Evolutionary conservation across 1,140 invertebrate genomes (phyloP), one percentile per base, ranked within the genome.

Genomic region (Zaprionus inermis): DNA sequence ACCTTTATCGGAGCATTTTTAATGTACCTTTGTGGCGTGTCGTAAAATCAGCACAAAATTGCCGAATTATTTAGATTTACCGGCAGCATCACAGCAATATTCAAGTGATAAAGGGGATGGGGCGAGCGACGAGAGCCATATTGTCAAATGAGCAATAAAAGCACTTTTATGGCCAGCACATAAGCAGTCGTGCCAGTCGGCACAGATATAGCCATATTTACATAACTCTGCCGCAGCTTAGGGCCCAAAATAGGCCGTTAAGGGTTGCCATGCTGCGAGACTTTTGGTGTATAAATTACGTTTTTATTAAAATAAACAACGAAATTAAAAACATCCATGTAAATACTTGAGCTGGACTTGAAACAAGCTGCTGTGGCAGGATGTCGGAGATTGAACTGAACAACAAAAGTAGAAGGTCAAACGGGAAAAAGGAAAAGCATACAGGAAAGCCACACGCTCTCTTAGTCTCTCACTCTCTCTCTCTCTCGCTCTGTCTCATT

Each of bases 71-170:
- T 79, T 79, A 79, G 76, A 79, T 78, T 76, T 76, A 76, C 67
- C 68, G 52, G 34, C 73, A 71, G 32, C 73, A 66, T 49, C 57
- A 24, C 55, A 58, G 41, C 56, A 60, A 11, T 49, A 30, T 18
- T 20, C 58, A 20, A 67, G 51, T 10, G 18, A 38, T 24, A 18
- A 9, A 18, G 6, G 52, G 44, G 44, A 54, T n/a, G 46, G 3
- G 58, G 60, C 30, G 46, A 9, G 55, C 18, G 16, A 7, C 5
- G 14, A 1, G 36, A 7, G 46, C 63, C 73, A 78, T 76, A 78
- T 78, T 78, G 73, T 76, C 76, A 79, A 76, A 79, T 79, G 76
- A 76, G 73, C 73, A 79, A 79, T 79, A 79, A 79, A 79, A 79
- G 20, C 68, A 49, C 38, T 79, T 72, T 79, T 79, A 79, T 79